These are phyloP conservation scores for Clepsis dumicolana DNA, from an alignment of 2,888 invertebrate species.

Conservation along the genomic window DNA sequence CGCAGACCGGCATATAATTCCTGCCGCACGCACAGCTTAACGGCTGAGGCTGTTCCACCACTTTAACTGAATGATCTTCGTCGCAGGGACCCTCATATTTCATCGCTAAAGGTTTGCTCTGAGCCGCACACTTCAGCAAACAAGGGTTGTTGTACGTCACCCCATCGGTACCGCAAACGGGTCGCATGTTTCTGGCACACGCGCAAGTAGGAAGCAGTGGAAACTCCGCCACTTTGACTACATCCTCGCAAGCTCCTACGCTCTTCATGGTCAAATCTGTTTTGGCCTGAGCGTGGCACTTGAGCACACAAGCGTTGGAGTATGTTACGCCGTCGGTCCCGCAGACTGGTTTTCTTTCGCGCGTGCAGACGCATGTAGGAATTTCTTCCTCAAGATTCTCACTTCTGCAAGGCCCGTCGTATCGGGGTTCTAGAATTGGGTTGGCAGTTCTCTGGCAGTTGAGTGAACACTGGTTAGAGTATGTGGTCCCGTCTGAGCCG, in stretches of 20 bases:
- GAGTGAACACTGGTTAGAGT: conserved; percentile 54
- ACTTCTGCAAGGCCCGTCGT: conserved; percentile 46
- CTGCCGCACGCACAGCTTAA: conserved; percentile 44
- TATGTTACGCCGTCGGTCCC: conserved; percentile 54
- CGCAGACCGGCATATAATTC: conserved; percentile 86
- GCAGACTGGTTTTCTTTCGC: conserved; percentile 51
- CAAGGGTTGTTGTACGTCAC: conserved; percentile 58
- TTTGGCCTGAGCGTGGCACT: conserved; percentile 46
- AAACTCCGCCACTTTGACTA: conserved; percentile 43
- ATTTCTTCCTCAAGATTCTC: conserved; percentile 41
- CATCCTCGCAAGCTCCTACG: conserved; percentile 21
- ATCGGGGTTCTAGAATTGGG: conserved; percentile 32
- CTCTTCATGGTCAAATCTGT: conserved; percentile 45
- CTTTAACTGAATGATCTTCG: conserved; percentile 6
- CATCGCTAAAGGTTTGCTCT: conserved; percentile 46
- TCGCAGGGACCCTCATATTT: conserved; percentile 47
- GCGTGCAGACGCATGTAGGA: conserved; percentile 45
- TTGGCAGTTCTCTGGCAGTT: conserved; percentile 47
- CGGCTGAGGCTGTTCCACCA: conserved; percentile 12
- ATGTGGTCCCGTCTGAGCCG: conserved; percentile 58
- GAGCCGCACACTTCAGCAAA: conserved; percentile 53
- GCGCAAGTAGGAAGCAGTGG: conserved; percentile 45
- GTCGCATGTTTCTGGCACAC: conserved; percentile 47
- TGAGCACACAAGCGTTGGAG: conserved; percentile 54
- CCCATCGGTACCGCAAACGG: conserved; percentile 54